Evolutionary conservation across 2,888 invertebrate species (phyloP).

Genomic region (Zhengitettix transpicula): DNA sequence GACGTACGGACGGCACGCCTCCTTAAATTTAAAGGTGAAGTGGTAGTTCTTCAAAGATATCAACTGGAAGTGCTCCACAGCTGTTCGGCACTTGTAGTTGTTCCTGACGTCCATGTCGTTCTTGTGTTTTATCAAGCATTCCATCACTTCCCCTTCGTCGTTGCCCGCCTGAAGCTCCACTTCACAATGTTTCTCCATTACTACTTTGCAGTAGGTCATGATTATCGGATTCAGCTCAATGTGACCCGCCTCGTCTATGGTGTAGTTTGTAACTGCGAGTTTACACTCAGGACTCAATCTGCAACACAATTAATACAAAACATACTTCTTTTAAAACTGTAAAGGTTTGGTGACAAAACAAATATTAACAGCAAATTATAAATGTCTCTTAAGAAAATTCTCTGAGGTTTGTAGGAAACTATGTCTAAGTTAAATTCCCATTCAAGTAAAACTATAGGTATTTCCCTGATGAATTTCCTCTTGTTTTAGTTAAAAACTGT

Average conservation of each 20-base stretch:
- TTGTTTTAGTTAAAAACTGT: background rate
- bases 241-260: slow-evolving; percentile 77
- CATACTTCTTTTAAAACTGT: background rate
- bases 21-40: slow-evolving; percentile 87
- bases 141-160: slow-evolving; percentile 81
- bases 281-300: slow-evolving; percentile 49
- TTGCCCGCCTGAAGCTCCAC: slow-evolving; percentile 47
- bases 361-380: too few species aligned
- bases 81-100: slow-evolving; percentile 72
- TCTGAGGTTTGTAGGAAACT: background rate
- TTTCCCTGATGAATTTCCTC: background rate
- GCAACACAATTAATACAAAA: slow-evolving; percentile 3
- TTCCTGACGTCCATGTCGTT: slow-evolving; percentile 66
- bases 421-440: too few species aligned
- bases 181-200: slow-evolving; percentile 62
- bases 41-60: slow-evolving; percentile 84
- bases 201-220: slow-evolving; percentile 59
- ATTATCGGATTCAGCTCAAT: slow-evolving; percentile 81
- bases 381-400: too few species aligned
- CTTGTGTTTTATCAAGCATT: slow-evolving; percentile 84
- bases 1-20: slow-evolving; percentile 77
- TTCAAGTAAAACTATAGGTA: too few species aligned
- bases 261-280: slow-evolving; percentile 63
- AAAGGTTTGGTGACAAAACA: too few species aligned
- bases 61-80: slow-evolving; percentile 93